Evolutionary conservation across 2,888 invertebrate genomes (phyloP), one percentile per base, ranked within the genome.

Genomic region (Leucozona laternaria): DNA sequence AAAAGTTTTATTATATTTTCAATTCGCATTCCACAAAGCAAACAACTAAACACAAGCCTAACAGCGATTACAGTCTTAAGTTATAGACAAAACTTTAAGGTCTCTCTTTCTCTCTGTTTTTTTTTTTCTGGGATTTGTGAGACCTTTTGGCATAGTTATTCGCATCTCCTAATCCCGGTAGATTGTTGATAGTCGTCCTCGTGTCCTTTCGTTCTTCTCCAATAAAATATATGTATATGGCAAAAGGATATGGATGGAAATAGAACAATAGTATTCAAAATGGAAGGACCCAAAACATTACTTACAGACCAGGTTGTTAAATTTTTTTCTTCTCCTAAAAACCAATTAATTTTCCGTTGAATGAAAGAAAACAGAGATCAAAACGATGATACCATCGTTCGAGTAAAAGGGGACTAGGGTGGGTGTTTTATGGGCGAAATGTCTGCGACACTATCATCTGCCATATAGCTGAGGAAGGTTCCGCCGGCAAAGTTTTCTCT

Each of bases 31-130:
- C 66, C 43, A 13, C n/a, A 43, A 25, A 20, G 55, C 4, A 28
- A 20, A 79, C 55, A 62, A 70, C 71, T 60, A 70, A 68, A 78
- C 73, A 81, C 68, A 77, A 48, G 60, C 31, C 40, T 73, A 81
- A 75, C 73, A 78, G 45, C 82, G 81, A 82, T 82, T 82, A 78
- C 43, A 17, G 53, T 62, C 77, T 72, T 85, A 81, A 82, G 86
- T 82, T 81, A 78, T 78, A 58, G 82, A 70, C 70, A 58, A 86
- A 86, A 86, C 86, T 82, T 82, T 82, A 86, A 86, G 81, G 85
- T 86, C 64, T 64, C 20, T 70, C 8, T 15, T 11, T 15, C 40
- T 20, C 58, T 34, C 6, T 20, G 5, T 57, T 3, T 34, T 64
- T 20, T 57, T 22, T 53, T 70, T 71, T 66, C 57, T 22, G 78